These are phyloP conservation scores for Pitta sordida DNA, from an alignment of 2,113 vertebrate genomes.

Conservation along the genomic window DNA sequence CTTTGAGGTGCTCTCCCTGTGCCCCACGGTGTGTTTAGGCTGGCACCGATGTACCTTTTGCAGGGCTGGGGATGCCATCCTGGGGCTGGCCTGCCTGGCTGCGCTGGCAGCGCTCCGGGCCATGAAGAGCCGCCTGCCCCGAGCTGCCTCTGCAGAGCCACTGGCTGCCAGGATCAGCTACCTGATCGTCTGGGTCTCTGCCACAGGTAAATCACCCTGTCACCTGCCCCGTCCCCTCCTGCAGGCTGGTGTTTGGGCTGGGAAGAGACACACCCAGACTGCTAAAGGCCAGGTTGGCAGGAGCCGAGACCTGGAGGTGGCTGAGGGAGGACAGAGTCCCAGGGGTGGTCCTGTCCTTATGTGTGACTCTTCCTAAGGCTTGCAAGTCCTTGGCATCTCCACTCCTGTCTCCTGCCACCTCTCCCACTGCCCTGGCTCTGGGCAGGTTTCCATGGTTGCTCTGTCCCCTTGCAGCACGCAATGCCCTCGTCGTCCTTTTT, in stretches of 20 bases:
- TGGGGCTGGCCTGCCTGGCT: conserved; percentile 69
- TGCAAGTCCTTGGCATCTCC: fast-evolving
- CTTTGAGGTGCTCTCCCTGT: not conserved
- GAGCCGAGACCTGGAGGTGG: not conserved
- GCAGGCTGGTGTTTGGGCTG: not conserved
- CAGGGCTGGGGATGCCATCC: conserved; percentile 64
- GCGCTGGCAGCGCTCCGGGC: conserved; percentile 73
- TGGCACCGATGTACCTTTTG: not conserved
- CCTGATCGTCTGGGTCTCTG: conserved; percentile 76
- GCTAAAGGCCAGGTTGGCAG: not conserved
- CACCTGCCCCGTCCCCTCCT: not conserved
- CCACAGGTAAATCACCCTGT: conserved; percentile 78
- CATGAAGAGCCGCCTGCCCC: conserved; percentile 76
- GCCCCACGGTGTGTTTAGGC: fast-evolving
- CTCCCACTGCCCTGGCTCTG: fast-evolving
- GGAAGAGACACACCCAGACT: not conserved
- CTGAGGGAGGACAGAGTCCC: not conserved
- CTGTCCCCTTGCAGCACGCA: conserved; percentile 71
- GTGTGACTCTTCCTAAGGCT: not conserved
- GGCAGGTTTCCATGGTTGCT: not conserved
- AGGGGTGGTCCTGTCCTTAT: fast-evolving
- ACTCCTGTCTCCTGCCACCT: not conserved
- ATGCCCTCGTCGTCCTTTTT: conserved; percentile 85
- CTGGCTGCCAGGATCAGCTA: conserved; percentile 57
- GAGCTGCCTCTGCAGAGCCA: not conserved